Percentiles rank a stretch among this genome's conserved stretches.
These are phyloP conservation scores for Trissolcus japonicus DNA, from an alignment of 2,888 invertebrate species.

Conservation along the genomic window DNA sequence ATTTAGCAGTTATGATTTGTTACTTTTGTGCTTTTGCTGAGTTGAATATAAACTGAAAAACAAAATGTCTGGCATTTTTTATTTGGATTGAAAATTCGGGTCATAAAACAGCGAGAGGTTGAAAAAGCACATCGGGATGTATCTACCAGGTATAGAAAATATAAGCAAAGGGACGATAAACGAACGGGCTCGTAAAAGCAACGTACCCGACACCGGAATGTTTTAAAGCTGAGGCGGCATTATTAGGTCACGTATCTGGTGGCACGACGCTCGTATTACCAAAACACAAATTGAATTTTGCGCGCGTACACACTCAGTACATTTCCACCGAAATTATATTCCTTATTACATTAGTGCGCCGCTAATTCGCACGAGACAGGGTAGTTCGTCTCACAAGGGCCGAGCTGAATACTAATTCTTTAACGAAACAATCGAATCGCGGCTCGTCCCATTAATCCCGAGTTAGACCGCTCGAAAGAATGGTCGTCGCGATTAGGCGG, in stretches of 20 bases:
- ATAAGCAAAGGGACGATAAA: slow-evolving; percentile 25
- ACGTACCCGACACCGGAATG: slow-evolving; percentile 3
- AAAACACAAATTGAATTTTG: slow-evolving; percentile 67
- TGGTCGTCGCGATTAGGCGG: slow-evolving; percentile 12
- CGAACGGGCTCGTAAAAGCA: slow-evolving; percentile 24
- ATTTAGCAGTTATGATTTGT: slow-evolving; percentile 15
- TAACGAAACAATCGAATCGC: slow-evolving; percentile 32
- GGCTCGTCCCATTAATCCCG: slow-evolving; percentile 33
- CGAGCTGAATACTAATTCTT: slow-evolving; percentile 37
- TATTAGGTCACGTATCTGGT: slow-evolving; percentile 66
- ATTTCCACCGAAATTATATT: slow-evolving; percentile 56
- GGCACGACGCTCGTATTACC: slow-evolving; percentile 52
- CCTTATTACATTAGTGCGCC: slow-evolving; percentile 59
- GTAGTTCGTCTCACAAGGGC: slow-evolving; percentile 36
- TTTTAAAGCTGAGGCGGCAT: slow-evolving; percentile 34
- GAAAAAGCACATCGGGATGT: not conserved
- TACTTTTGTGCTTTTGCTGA: slow-evolving; percentile 24
- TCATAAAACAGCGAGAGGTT: too few species aligned
- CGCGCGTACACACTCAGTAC: slow-evolving; percentile 51
- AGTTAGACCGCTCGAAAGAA: slow-evolving; percentile 19
- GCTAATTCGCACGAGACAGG: slow-evolving; percentile 52
- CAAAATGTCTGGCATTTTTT: slow-evolving; percentile 1
- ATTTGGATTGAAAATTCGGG: slow-evolving; percentile 8
- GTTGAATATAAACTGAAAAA: slow-evolving; percentile 18
- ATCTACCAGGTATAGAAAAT: not conserved